phyloP scores from a whole-genome alignment of 2,888 invertebrate species.

The Teleogryllus oceanicus region DNA sequence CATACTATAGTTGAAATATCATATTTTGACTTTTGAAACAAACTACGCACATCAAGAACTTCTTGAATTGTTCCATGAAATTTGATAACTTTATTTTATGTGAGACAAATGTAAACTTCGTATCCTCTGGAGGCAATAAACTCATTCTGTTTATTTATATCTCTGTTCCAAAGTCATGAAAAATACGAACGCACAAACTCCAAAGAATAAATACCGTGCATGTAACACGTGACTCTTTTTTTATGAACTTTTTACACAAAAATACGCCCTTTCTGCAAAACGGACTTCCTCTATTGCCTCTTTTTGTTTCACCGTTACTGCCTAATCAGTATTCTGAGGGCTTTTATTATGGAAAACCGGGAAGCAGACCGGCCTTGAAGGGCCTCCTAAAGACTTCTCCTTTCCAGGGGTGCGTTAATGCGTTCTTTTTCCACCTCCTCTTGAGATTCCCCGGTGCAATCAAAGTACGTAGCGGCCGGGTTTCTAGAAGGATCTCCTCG shows the following conservation, averaged over 20 bases:
- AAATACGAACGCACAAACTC: too few relatives aligned
- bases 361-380: neutral
- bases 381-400: neutral
- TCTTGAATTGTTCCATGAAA: too few relatives aligned
- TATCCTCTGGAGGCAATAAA: too few relatives aligned
- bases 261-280: neutral
- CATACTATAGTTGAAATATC: too few relatives aligned
- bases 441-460: neutral
- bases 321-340: constrained; percentile 4
- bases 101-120: too few relatives aligned
- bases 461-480: neutral
- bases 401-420: neutral
- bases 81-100: too few relatives aligned
- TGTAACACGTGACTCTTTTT: neutral
- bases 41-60: too few relatives aligned
- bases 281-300: constrained; percentile 18
- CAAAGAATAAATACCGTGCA: too few relatives aligned
- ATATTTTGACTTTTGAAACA: too few relatives aligned
- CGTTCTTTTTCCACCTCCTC: neutral
- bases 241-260: neutral
- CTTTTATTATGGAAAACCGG: neutral
- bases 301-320: neutral
- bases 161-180: too few relatives aligned
- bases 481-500: neutral
- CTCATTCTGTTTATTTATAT: too few relatives aligned